These are phyloP conservation scores for Agrenia bidenticulata DNA, from an alignment of 2,888 invertebrate species.

Conservation along the genomic window DNA sequence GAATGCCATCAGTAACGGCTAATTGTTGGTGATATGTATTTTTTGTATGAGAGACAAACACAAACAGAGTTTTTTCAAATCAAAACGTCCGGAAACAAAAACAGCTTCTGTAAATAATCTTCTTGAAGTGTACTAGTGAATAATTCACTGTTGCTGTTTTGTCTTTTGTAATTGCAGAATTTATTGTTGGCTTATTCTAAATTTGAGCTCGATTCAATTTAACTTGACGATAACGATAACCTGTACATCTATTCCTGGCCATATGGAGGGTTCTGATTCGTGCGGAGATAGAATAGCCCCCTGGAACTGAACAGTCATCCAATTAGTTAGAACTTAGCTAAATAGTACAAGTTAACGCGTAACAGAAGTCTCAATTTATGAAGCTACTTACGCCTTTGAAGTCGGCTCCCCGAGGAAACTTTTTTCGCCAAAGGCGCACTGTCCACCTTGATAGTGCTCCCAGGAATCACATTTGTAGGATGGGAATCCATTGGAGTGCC, in stretches of 20 bases:
- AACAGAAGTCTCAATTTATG: neutral
- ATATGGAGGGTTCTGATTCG: slow-evolving; percentile 7
- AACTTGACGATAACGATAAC: no score
- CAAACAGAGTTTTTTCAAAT: no score
- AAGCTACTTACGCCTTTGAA: neutral
- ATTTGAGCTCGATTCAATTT: no score
- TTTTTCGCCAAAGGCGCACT: slow-evolving; percentile 20
- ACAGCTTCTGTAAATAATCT: no score
- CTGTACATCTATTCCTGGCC: slow-evolving; percentile 8
- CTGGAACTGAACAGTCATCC: neutral
- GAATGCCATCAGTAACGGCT: no score
- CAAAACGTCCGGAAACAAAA: no score
- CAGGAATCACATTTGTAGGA: slow-evolving; percentile 43
- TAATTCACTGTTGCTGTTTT: no score
- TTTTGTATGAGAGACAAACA: no score
- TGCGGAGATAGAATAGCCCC: slow-evolving; percentile 9
- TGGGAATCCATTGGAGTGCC: slow-evolving; percentile 27
- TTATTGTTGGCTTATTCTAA: no score
- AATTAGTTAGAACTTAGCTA: neutral
- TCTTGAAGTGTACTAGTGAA: no score
- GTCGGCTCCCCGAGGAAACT: slow-evolving; percentile 6
- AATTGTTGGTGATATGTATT: no score
- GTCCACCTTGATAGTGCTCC: slow-evolving; percentile 32
- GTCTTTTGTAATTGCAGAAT: no score
- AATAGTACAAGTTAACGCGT: neutral